These are phyloP conservation scores for Cistogaster globosa DNA, from an alignment of 2,888 invertebrate genomes.

Conservation along the genomic window DNA sequence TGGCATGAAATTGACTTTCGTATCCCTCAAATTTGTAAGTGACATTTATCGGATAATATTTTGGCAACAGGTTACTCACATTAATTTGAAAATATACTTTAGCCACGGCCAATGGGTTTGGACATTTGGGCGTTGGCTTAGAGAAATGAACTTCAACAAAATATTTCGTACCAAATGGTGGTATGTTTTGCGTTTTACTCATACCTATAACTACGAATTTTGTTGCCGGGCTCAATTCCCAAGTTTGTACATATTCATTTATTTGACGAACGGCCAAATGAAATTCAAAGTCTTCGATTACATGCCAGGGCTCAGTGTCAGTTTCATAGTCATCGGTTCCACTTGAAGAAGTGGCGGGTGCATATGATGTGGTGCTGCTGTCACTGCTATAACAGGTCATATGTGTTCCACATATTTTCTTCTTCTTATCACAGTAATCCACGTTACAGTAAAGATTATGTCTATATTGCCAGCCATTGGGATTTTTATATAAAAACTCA, in stretches of 20 bases:
- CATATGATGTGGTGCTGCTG: background rate
- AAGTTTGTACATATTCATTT: slow-evolving; percentile 76
- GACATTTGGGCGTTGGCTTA: slow-evolving; percentile 78
- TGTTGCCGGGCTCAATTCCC: slow-evolving; percentile 78
- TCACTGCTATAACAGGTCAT: background rate
- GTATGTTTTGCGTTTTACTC: slow-evolving; percentile 64
- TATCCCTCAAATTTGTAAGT: slow-evolving; percentile 80
- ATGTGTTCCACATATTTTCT: background rate
- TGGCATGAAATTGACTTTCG: slow-evolving; percentile 75
- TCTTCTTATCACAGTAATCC: background rate
- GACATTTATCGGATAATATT: slow-evolving; percentile 77
- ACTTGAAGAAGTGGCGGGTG: slow-evolving; percentile 2
- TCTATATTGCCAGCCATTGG: slow-evolving; percentile 38
- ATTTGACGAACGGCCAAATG: slow-evolving; percentile 73
- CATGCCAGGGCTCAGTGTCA: slow-evolving; percentile 55
- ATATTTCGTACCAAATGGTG: slow-evolving; percentile 74
- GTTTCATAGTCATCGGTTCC: background rate
- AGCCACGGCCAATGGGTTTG: slow-evolving; percentile 80
- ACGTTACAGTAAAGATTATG: background rate
- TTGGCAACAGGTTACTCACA: slow-evolving; percentile 74
- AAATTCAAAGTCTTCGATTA: slow-evolving; percentile 75
- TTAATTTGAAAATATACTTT: slow-evolving; percentile 79
- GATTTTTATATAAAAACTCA: slow-evolving; percentile 76
- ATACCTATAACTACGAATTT: slow-evolving; percentile 77
- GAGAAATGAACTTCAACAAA: slow-evolving; percentile 80